A percentile compares a stretch with the other conserved stretches of the same genome.
These are phyloP conservation scores for Drosophila vallismaia DNA, from an alignment of 2,888 invertebrate genomes.

Conservation along the genomic window DNA sequence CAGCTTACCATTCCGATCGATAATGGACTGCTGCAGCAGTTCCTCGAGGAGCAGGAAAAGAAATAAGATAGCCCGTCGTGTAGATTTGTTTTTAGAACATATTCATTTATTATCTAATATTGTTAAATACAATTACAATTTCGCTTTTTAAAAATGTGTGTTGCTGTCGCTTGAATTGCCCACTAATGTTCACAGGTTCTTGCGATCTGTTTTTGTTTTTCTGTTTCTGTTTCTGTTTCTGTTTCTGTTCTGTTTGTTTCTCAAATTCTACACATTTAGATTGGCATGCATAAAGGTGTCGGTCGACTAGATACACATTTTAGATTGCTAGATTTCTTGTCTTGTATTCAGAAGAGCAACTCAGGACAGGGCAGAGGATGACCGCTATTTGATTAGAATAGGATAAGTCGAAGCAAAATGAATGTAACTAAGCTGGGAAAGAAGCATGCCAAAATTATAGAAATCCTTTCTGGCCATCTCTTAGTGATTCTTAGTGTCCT, in stretches of 20 bases:
- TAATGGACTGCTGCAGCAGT: slow-evolving; percentile 89
- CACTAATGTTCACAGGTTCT: slow-evolving; percentile 21
- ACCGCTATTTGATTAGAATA: background rate
- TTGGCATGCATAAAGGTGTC: slow-evolving; percentile 74
- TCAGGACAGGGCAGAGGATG: slow-evolving; percentile 10
- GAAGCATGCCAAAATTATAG: slow-evolving; percentile 15
- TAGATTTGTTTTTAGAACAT: slow-evolving; percentile 61
- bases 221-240: slow-evolving; percentile 1
- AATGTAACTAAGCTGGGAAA: slow-evolving; percentile 4
- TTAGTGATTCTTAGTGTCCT: slow-evolving; percentile 3
- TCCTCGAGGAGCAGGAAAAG: slow-evolving; percentile 86
- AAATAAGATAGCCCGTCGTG: slow-evolving; percentile 52
- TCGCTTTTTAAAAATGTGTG: slow-evolving; percentile 59
- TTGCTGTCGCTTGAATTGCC: slow-evolving; percentile 37
- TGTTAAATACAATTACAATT: slow-evolving; percentile 73
- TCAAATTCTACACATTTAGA: slow-evolving; percentile 74
- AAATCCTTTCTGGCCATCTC: background rate
- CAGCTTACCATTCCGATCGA: slow-evolving; percentile 92
- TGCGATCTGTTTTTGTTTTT: slow-evolving; percentile 1
- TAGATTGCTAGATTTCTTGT: slow-evolving; percentile 22
- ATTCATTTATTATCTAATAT: slow-evolving; percentile 76
- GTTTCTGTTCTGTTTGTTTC: slow-evolving; percentile 12
- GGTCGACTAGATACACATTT: slow-evolving; percentile 30
- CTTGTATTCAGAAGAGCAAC: slow-evolving; percentile 17
- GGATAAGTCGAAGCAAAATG: slow-evolving; percentile 3